A percentile compares a stretch with the other conserved stretches of the same genome.
Conservation (phyloP, 2,797 vertebrate species). For the Gymnocypris eckloni region DNA sequence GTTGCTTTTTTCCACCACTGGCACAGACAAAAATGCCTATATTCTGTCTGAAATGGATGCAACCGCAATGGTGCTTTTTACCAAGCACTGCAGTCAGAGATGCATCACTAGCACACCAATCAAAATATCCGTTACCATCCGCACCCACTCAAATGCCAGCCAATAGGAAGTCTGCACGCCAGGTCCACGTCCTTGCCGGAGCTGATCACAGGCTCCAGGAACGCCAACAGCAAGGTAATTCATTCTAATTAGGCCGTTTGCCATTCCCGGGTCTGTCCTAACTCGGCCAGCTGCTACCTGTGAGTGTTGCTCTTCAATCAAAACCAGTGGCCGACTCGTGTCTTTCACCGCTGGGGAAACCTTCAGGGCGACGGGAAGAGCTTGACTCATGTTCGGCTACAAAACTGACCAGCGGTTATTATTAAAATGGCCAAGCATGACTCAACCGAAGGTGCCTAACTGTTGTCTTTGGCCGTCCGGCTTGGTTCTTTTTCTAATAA, state of each 20-base stretch:
- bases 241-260: conserved; percentile 77
- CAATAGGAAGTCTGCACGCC: conserved; percentile 70
- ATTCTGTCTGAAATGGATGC: not conserved
- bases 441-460: not conserved
- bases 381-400: not conserved
- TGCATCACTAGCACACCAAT: conserved; percentile 70
- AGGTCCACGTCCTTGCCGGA: conserved; percentile 58
- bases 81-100: conserved; percentile 32
- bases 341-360: conserved; percentile 6
- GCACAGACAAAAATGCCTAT: conserved; percentile 2
- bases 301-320: conserved; percentile 67
- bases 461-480: conserved; percentile 13
- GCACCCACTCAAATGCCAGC: conserved; percentile 45
- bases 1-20: conserved; percentile 2
- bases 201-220: conserved; percentile 74
- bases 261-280: conserved; percentile 72
- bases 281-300: conserved; percentile 69
- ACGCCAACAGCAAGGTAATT: conserved; percentile 76
- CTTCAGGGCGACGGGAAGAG: conserved; percentile 18
- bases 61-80: not conserved
- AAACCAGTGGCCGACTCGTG: not conserved
- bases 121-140: conserved; percentile 23
- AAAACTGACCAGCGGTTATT: not conserved
- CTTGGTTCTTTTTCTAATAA: conserved; percentile 6
- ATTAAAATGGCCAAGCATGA: not conserved